These are phyloP conservation scores for Chaetops frenatus DNA, from an alignment of 2,113 vertebrate genomes.

Conservation along the genomic window DNA sequence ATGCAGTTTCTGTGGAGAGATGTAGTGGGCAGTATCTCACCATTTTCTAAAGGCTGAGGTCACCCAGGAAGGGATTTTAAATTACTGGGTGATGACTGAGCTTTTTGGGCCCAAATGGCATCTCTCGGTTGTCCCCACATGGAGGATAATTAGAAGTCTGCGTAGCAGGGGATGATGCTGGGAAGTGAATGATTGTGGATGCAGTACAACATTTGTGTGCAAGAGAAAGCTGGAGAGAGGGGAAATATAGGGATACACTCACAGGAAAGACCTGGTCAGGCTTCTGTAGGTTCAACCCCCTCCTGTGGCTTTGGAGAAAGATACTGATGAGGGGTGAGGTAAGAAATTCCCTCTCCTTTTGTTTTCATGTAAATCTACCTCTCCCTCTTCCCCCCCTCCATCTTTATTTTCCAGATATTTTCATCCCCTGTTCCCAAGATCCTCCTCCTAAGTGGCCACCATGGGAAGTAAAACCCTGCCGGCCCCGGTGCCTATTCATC, in stretches of 20 bases:
- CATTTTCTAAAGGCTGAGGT: not conserved
- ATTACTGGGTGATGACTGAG: not conserved
- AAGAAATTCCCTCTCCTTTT: not conserved
- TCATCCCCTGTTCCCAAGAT: not conserved
- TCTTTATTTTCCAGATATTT: conserved; percentile 50
- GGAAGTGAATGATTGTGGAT: not conserved
- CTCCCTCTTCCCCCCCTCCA: not conserved
- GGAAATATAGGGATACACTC: not conserved
- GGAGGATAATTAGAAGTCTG: not conserved
- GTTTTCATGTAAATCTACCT: not conserved
- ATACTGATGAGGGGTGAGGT: not conserved
- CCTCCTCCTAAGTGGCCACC: not conserved
- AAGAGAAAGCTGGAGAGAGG: not conserved
- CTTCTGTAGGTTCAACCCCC: not conserved
- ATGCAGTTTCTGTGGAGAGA: not conserved
- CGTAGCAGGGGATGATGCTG: not conserved
- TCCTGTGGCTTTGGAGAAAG: not conserved
- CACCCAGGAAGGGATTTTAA: not conserved
- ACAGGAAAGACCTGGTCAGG: not conserved
- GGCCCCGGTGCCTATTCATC: conserved; percentile 93
- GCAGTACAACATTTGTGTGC: not conserved
- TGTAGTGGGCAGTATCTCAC: not conserved
- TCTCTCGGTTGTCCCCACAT: fast-evolving
- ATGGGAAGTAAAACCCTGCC: conserved; percentile 98
- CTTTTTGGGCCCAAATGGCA: not conserved